Percentiles rank a stretch among this genome's conserved stretches.
phyloP scores from a whole-genome alignment of 1,140 invertebrate genomes.

The Campodea augens region DNA sequence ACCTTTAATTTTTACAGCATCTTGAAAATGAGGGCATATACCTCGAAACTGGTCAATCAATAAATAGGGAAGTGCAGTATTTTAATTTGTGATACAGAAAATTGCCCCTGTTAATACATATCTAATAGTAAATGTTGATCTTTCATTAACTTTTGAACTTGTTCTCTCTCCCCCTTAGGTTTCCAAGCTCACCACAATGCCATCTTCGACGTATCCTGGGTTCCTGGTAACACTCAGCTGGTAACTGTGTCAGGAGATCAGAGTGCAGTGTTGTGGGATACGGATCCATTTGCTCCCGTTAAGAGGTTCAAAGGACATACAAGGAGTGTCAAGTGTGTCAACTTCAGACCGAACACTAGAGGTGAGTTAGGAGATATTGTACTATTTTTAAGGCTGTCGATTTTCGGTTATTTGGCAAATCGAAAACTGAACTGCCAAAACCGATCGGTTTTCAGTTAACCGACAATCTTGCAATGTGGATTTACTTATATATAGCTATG shows the following conservation, averaged over 20 bases:
- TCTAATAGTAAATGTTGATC: neutral
- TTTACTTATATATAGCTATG: no score
- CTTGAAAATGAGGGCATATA: no score
- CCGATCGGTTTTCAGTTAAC: no score
- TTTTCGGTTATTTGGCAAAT: no score
- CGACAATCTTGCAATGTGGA: no score
- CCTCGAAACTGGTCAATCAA: no score
- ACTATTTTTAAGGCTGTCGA: no score
- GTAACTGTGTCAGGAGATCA: conserved; percentile 73
- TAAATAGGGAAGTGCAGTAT: no score
- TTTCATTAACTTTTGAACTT: neutral
- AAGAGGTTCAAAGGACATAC: conserved; percentile 48
- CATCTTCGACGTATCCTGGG: conserved; percentile 74
- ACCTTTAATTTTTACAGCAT: no score
- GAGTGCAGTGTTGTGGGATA: conserved; percentile 51
- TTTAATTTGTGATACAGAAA: no score
- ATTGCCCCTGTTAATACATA: no score
- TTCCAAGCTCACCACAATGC: conserved; percentile 61
- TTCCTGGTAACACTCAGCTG: conserved; percentile 46
- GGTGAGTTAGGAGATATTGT: conserved; percentile 20
- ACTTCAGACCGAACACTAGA: conserved; percentile 41
- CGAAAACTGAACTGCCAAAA: no score
- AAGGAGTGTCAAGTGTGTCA: conserved; percentile 55
- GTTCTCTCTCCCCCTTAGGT: conserved; percentile 11
- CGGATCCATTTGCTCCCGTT: conserved; percentile 26